Evolutionary conservation across 2,888 invertebrate species (phyloP).

Genomic region (Nineta flava): DNA sequence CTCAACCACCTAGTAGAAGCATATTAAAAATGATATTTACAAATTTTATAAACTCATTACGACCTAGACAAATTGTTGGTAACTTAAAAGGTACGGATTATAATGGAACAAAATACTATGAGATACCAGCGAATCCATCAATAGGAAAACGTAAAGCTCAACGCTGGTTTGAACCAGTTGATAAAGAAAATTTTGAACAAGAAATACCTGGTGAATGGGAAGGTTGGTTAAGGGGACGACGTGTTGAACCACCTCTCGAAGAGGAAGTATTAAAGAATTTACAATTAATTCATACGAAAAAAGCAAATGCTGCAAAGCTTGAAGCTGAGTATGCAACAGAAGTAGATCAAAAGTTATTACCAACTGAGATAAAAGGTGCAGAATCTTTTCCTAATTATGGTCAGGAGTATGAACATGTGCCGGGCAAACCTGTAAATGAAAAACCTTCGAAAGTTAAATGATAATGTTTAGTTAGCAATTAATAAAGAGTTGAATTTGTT

Average conservation of each 20-base stretch:
- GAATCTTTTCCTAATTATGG: slow-evolving; percentile 21
- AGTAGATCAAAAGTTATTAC: slow-evolving; percentile 28
- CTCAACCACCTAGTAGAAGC: slow-evolving; percentile 20
- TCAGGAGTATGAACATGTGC: background rate
- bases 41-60: slow-evolving; percentile 47
- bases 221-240: slow-evolving; percentile 56
- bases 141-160: slow-evolving; percentile 45
- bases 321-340: slow-evolving; percentile 37
- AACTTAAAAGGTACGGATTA: slow-evolving; percentile 54
- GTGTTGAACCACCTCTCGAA: slow-evolving; percentile 47
- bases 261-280: slow-evolving; percentile 58
- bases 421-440: background rate
- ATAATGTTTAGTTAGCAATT: too few species aligned
- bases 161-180: slow-evolving; percentile 57
- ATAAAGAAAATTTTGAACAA: slow-evolving; percentile 47
- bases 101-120: slow-evolving; percentile 68
- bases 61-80: slow-evolving; percentile 35
- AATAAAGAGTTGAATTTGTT: too few species aligned
- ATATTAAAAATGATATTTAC: slow-evolving; percentile 31
- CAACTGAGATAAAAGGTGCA: slow-evolving; percentile 21
- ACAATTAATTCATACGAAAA: slow-evolving; percentile 54
- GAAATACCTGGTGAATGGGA: slow-evolving; percentile 80
- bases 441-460: too few species aligned
- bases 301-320: slow-evolving; percentile 55
- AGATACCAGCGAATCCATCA: slow-evolving; percentile 51